Conservation (phyloP, 2,797 vertebrate genomes). For the Anisognathus igniventris region DNA sequence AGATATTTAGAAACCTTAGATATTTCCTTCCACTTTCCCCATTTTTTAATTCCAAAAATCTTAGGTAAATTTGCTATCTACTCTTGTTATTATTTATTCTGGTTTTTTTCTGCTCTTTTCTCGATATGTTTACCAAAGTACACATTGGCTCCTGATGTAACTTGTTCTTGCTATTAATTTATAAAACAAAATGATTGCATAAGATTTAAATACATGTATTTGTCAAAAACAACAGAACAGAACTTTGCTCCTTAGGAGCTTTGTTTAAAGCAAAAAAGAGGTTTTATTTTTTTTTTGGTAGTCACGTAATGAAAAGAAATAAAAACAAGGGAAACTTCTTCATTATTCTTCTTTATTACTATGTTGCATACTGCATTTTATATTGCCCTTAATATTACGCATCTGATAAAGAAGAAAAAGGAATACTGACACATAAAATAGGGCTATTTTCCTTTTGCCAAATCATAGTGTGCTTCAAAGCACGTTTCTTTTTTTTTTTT, state of each 20-base stretch:
- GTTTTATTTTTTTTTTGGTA: not conserved
- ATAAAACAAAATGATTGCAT: not conserved
- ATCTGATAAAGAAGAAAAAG: not conserved
- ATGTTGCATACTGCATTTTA: not conserved
- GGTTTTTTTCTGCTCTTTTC: not conserved
- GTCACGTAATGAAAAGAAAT: not conserved
- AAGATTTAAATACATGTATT: not conserved
- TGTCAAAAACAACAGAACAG: not conserved
- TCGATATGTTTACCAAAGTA: not conserved
- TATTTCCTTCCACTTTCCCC: not conserved
- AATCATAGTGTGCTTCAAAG: not conserved
- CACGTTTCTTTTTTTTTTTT: accelerated
- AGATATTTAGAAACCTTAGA: not conserved
- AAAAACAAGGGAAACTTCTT: not conserved
- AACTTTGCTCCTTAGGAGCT: not conserved
- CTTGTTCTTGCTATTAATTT: not conserved
- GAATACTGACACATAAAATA: not conserved
- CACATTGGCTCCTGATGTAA: not conserved
- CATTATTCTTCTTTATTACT: not conserved
- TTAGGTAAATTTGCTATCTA: not conserved
- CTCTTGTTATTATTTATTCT: not conserved
- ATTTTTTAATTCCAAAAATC: not conserved
- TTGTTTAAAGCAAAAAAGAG: not conserved
- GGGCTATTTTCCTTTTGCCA: not conserved
- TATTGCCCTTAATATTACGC: not conserved